Percentiles rank a stretch among this genome's conserved stretches.
phyloP scores from a whole-genome alignment of 2,797 vertebrate genomes.

The Falco peregrinus region DNA sequence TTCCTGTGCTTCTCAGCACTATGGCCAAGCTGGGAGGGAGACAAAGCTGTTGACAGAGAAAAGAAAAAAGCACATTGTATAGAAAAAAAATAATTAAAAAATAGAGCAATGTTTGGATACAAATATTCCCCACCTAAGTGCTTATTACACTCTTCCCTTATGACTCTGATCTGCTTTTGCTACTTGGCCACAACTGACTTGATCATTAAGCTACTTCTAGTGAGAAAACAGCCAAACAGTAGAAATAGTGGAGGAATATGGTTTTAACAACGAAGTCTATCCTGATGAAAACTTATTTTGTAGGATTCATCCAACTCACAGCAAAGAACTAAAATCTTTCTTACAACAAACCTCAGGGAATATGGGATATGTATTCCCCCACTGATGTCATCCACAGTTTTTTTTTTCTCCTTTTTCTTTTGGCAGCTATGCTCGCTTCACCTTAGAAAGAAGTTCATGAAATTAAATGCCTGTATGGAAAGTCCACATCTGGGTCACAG shows the following conservation, averaged over 20 bases:
- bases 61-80: neutral
- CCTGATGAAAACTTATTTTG: neutral
- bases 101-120: neutral
- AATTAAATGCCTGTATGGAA: neutral
- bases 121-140: neutral
- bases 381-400: neutral
- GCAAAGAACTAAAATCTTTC: neutral
- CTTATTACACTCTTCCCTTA: neutral
- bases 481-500: slow-evolving; percentile 31
- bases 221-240: neutral
- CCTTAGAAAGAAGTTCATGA: neutral
- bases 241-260: neutral
- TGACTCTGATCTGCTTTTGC: neutral
- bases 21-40: neutral
- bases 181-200: neutral
- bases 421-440: neutral
- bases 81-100: neutral
- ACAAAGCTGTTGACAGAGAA: neutral
- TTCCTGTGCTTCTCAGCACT: neutral
- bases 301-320: neutral
- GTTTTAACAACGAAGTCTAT: neutral
- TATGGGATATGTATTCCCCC: neutral
- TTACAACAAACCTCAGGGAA: neutral
- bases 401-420: neutral
- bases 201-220: neutral